Evolutionary conservation across 1,140 invertebrate genomes (phyloP).

Genomic region (Eupeodes corollae): DNA sequence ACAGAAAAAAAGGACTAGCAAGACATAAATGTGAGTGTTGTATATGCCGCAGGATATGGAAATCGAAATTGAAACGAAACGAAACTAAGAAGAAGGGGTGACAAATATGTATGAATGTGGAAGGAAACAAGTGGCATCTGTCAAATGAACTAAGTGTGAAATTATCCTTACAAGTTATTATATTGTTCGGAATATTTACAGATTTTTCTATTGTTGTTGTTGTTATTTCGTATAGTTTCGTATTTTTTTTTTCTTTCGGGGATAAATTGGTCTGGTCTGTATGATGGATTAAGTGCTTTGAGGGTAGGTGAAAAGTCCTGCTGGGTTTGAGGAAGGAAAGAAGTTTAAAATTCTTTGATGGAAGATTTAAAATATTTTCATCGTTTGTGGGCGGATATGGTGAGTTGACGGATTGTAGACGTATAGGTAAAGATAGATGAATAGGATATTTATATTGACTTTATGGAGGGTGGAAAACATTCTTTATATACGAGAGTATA

Average conservation of each 20-base stretch:
- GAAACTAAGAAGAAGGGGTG: background rate
- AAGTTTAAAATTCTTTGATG: no score
- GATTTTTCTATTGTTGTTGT: background rate
- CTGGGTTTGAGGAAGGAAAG: background rate
- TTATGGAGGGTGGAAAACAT: no score
- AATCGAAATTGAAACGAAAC: background rate
- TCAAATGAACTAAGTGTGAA: slow-evolving; percentile 5
- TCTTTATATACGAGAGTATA: no score
- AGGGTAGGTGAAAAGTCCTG: background rate
- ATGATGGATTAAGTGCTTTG: background rate
- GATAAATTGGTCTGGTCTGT: background rate
- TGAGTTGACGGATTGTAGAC: no score
- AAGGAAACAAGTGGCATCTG: slow-evolving; percentile 5
- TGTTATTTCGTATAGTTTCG: background rate
- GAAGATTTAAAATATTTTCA: no score
- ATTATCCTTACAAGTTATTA: background rate
- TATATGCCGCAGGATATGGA: background rate
- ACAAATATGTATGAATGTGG: background rate
- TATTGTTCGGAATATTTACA: background rate
- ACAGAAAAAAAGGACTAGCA: background rate
- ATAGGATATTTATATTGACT: no score
- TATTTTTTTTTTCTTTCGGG: background rate
- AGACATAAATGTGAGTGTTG: background rate
- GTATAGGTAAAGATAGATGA: no score
- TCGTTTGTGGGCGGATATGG: no score